A percentile compares a stretch with the other conserved stretches of the same genome.
Conservation (phyloP, 2,888 invertebrate genomes). For the Ceramica pisi region DNA sequence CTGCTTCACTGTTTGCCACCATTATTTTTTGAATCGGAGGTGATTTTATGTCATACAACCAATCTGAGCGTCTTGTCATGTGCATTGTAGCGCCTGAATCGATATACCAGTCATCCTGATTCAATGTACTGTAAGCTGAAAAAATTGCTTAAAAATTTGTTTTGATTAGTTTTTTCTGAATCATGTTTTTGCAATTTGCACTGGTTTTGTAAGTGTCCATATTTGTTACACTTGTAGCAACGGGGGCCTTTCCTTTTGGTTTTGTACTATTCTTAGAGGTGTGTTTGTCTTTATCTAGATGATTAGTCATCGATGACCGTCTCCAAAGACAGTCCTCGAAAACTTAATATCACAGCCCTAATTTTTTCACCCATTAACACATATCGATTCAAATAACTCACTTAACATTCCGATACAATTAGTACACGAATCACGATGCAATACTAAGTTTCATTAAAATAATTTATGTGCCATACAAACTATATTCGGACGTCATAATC, state of each 20-base stretch:
- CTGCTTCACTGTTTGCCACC: background rate
- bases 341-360: background rate
- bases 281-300: no score
- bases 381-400: conserved; percentile 2
- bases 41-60: conserved; percentile 1
- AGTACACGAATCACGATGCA: conserved; percentile 39
- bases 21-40: background rate
- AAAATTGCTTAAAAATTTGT: no score
- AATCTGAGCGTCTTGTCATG: background rate
- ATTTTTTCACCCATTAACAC: conserved; percentile 1
- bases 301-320: no score
- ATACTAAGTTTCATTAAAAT: conserved; percentile 43
- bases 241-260: no score
- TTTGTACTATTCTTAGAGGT: no score
- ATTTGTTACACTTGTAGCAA: no score
- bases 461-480: conserved; percentile 48
- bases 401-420: conserved; percentile 18
- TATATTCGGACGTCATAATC: conserved; percentile 61
- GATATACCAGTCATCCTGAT: no score
- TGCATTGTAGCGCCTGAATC: background rate
- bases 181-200: no score
- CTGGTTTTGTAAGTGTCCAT: no score
- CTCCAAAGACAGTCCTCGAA: background rate
- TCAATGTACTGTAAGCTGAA: no score
- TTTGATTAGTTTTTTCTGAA: no score